Base-by-base conservation (phyloP, 2,113 vertebrate genomes). In the Zosterops borbonicus region DNA sequence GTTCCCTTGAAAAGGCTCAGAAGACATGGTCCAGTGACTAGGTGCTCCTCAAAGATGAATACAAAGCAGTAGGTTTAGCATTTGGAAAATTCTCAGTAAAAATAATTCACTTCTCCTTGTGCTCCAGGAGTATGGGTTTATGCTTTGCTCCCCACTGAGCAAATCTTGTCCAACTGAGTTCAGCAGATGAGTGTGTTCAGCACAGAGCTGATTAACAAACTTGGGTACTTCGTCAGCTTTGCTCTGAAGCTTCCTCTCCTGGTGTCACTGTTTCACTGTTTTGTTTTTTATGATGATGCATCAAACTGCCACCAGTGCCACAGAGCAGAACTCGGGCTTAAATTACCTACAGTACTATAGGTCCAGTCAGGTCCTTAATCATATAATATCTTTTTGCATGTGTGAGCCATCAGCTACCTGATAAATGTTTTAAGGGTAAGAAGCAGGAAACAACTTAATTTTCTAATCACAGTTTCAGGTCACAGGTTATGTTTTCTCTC, bases 381-480 rank as follows among this genome's bases (percentile, higher is more conserved):
- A 18, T 33, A 59, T 22, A 12, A 3, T 8, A 52, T 29, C 22
- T 86, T 78, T 42, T 60, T 74, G 18, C 19, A 53, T 22, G 46
- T 52, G 49, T 35, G 9, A 95, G 31, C 47, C 53, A 67, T 74
- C 70, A 93, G 67, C 31, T 53, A 85, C 78, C 52, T 58, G 78
- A 77, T 41, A 89, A 91, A 83, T 27, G 20, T 86, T 96, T 97
- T 83, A 95, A 92, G 80, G 53, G 47, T 13, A 69, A 94, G 88
- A 65, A 91, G 56, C 52, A 95, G 92, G 85, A 82, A 97, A 94
- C 52, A 89, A 88, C 73, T 89, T 94, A 81, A 22, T 82, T 91
- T 81, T 92, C 83, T 76, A 85, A 47, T 21, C 81, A 37, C 58
- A 81, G 71, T 55, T 95, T 77, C 59, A 71, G 91, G 81, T 89